These are phyloP conservation scores for Seira musarum DNA, from an alignment of 2,888 invertebrate genomes.

Conservation along the genomic window DNA sequence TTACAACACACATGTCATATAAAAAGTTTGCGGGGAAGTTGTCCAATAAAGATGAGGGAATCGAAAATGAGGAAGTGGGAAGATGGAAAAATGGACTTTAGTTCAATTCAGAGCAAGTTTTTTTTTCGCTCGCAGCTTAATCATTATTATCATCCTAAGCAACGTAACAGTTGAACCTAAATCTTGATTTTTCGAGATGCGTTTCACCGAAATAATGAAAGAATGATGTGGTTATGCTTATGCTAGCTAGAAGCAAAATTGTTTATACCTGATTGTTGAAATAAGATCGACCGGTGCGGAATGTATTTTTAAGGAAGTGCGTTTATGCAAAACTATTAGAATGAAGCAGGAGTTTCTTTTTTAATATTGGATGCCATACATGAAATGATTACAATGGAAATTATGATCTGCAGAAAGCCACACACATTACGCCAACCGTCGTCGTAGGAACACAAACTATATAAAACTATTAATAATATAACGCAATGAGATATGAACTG, in stretches of 20 bases:
- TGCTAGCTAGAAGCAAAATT: not conserved
- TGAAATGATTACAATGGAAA: not conserved
- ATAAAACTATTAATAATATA: constrained; percentile 28
- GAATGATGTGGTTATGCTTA: too few relatives aligned
- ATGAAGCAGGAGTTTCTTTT: not conserved
- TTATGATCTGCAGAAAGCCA: not conserved
- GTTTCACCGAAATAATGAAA: too few relatives aligned
- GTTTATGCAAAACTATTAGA: not conserved
- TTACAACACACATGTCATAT: constrained; percentile 25
- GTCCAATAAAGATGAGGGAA: constrained; percentile 26
- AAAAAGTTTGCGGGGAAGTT: constrained; percentile 28
- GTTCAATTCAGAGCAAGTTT: constrained; percentile 48
- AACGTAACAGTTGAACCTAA: not conserved
- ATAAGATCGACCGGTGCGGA: not conserved
- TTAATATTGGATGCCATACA: not conserved
- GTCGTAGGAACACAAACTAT: not conserved
- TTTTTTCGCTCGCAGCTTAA: constrained; percentile 12
- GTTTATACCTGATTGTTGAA: not conserved
- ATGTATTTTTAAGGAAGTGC: not conserved
- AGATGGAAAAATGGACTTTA: constrained; percentile 24
- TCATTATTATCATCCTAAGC: constrained; percentile 22
- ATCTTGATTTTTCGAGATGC: too few relatives aligned
- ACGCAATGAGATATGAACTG: constrained; percentile 39
- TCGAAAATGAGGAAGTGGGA: constrained; percentile 50
- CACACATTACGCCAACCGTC: not conserved